Conservation (phyloP, 1,140 invertebrate species). For the Formica exsecta region DNA sequence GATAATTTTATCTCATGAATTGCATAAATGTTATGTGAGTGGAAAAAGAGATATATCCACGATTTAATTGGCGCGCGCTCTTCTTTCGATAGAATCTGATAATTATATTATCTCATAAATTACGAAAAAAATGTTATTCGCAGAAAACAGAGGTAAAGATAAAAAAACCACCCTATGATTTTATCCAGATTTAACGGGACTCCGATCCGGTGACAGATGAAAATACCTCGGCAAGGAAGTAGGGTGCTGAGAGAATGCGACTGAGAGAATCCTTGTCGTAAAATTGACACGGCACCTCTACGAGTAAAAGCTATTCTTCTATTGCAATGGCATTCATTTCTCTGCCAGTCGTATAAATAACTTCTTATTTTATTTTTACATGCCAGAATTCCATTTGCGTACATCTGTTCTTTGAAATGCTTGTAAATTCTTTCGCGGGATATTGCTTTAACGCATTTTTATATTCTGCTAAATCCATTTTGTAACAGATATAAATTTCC, state of each 20-base stretch:
- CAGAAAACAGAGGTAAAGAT: background rate
- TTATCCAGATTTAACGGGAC: slow-evolving; percentile 21
- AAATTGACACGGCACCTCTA: slow-evolving; percentile 37
- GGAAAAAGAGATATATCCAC: too few relatives aligned
- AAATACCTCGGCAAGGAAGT: slow-evolving; percentile 18
- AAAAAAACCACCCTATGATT: background rate
- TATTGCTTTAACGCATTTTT: slow-evolving; percentile 21
- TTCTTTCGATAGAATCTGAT: background rate
- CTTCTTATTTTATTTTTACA: slow-evolving; percentile 59
- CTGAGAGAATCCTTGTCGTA: slow-evolving; percentile 46
- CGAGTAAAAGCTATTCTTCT: slow-evolving; percentile 14
- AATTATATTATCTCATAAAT: background rate
- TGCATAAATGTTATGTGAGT: too few relatives aligned
- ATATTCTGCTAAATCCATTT: background rate
- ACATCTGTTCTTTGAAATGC: background rate
- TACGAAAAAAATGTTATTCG: background rate
- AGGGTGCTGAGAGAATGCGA: background rate
- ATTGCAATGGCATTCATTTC: slow-evolving; percentile 32
- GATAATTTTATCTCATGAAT: too few relatives aligned
- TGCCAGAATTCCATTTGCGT: slow-evolving; percentile 38
- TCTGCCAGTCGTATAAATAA: slow-evolving; percentile 50
- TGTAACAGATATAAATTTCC: background rate
- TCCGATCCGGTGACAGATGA: background rate
- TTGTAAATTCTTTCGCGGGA: slow-evolving; percentile 1
- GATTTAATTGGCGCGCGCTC: background rate